Percentiles rank a stretch among this genome's conserved stretches.
Conservation (phyloP, 2,797 vertebrate genomes). For the Arctocebus calabarensis region DNA sequence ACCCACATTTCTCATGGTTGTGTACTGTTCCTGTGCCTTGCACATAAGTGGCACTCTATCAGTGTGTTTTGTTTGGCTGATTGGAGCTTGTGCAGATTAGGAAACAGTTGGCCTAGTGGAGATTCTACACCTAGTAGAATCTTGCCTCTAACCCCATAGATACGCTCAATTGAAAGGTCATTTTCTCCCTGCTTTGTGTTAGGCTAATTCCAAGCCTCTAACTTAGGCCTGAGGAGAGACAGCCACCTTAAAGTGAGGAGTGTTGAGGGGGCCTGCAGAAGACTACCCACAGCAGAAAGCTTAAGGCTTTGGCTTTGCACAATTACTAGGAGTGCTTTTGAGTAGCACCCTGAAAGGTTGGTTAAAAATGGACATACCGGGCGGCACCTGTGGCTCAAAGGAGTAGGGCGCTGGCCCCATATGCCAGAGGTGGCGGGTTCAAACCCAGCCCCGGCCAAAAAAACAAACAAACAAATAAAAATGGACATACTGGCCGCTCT, state of each 20-base stretch:
- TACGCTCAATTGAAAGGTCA: neutral
- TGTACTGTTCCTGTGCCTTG: neutral
- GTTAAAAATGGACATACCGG: neutral
- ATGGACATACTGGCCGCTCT: neutral
- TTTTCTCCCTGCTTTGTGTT: neutral
- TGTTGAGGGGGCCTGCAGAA: neutral
- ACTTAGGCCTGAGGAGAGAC: neutral
- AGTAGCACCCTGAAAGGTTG: neutral
- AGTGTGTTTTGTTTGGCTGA: neutral
- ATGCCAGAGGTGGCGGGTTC: too few species aligned
- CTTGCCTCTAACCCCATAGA: neutral
- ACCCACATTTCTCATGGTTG: neutral
- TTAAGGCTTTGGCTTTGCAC: neutral
- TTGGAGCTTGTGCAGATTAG: constrained; percentile 12
- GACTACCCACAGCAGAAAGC: neutral
- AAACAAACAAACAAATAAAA: too few species aligned
- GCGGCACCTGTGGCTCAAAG: too few species aligned
- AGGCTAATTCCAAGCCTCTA: neutral
- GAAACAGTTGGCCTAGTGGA: neutral
- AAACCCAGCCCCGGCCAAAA: too few species aligned
- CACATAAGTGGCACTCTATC: neutral
- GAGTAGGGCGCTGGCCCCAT: too few species aligned
- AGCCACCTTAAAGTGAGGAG: neutral
- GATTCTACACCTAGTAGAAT: neutral
- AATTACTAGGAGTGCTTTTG: constrained; percentile 33